A percentile compares a stretch with the other conserved stretches of the same genome.
Evolutionary conservation across 2,113 vertebrate genomes (phyloP).

Genomic region (Alligator sinensis): DNA sequence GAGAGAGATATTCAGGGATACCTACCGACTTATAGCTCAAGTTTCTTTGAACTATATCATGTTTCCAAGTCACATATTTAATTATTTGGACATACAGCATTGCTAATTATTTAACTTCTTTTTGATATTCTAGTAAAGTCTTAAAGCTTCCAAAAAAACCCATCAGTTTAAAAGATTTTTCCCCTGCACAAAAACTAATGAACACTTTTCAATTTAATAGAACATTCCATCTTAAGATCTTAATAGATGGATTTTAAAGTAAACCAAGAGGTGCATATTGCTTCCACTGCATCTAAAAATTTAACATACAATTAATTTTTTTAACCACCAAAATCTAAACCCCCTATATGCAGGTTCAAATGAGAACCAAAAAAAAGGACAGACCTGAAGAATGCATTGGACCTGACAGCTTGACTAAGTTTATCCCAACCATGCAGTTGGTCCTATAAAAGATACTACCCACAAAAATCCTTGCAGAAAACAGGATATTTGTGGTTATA

Average conservation of each 20-base stretch:
- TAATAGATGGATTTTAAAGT: background rate
- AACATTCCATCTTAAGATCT: background rate
- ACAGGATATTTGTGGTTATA: rapidly evolving
- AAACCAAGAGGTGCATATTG: background rate
- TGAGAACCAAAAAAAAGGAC: background rate
- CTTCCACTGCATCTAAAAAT: background rate
- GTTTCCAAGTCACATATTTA: background rate
- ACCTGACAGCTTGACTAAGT: no score
- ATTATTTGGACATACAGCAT: background rate
- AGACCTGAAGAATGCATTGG: rapidly evolving
- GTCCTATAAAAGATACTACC: background rate
- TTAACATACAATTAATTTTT: rapidly evolving
- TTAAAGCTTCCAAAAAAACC: background rate
- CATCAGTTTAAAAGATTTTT: no score
- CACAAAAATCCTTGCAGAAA: background rate
- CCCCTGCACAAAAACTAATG: background rate
- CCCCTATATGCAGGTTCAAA: background rate
- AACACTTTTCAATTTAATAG: background rate
- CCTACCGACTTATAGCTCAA: background rate
- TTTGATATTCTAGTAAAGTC: background rate
- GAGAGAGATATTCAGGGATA: background rate
- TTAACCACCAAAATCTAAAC: background rate
- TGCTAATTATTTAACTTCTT: background rate
- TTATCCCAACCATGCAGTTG: no score
- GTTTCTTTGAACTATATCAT: background rate